Evolutionary conservation across 1,140 invertebrate species (phyloP).

Genomic region (Drosophila truncata): DNA sequence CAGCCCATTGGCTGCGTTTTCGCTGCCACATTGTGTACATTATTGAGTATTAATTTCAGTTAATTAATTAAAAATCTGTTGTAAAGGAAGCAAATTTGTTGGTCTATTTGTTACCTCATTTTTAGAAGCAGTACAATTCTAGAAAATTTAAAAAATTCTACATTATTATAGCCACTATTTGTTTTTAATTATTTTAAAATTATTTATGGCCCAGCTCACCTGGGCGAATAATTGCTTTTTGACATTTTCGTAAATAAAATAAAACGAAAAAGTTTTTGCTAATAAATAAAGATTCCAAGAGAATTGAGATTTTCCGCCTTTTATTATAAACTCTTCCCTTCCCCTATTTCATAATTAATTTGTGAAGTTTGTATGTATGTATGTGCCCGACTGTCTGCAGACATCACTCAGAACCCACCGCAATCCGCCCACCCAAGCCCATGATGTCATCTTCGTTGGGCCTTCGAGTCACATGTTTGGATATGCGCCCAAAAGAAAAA

Average conservation of each 20-base stretch:
- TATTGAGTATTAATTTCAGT: too few species aligned
- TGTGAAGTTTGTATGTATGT: constrained; percentile 41
- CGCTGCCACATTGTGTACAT: too few species aligned
- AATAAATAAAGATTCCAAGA: constrained; percentile 20
- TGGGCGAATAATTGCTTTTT: too few species aligned
- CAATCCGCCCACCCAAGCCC: constrained; percentile 27
- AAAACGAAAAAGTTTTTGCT: constrained; percentile 9
- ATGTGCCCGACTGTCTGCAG: constrained; percentile 66
- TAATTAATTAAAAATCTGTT: too few species aligned
- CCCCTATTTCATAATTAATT: constrained; percentile 46
- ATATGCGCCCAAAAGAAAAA: constrained; percentile 50
- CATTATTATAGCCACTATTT: too few species aligned
- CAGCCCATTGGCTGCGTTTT: too few species aligned
- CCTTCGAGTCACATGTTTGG: constrained; percentile 74
- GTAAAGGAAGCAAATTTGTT: too few species aligned
- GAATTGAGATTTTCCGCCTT: constrained; percentile 36
- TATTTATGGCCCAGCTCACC: too few species aligned
- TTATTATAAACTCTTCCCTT: constrained; percentile 58
- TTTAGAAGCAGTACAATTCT: too few species aligned
- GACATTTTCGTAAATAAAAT: constrained; percentile 22
- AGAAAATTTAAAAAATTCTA: too few species aligned
- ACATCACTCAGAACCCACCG: constrained; percentile 33
- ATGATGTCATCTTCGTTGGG: constrained; percentile 67
- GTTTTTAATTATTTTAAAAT: too few species aligned
- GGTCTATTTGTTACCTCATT: too few species aligned